phyloP scores from a whole-genome alignment of 2,888 invertebrate genomes.

The Lucinisca nassula region DNA sequence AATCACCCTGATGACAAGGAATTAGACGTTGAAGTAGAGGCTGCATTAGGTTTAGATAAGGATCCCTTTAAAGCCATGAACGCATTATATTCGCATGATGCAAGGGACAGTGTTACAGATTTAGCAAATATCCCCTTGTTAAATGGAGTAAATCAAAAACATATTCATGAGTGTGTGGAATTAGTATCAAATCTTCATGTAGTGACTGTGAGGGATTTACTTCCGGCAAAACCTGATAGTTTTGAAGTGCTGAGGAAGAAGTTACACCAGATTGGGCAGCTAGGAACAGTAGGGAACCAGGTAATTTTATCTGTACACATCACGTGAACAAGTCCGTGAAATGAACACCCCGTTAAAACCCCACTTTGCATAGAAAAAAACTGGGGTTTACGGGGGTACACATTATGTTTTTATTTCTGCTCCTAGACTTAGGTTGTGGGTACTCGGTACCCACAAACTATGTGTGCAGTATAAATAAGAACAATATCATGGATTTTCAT shows the following conservation, averaged over 20 bases:
- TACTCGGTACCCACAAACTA: no score
- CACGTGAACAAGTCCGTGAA: no score
- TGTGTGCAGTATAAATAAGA: no score
- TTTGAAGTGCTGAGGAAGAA: constrained; percentile 76
- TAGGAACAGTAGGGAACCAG: constrained; percentile 80
- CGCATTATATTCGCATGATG: constrained; percentile 31
- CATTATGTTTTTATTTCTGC: no score
- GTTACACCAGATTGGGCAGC: constrained; percentile 77
- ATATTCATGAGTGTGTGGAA: constrained; percentile 77
- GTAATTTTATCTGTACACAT: no score
- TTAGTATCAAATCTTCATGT: constrained; percentile 75
- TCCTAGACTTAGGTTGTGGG: no score
- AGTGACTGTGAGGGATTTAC: constrained; percentile 77
- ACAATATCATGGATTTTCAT: no score
- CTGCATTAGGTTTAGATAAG: constrained; percentile 72
- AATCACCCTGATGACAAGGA: constrained; percentile 48
- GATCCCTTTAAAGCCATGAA: constrained; percentile 67
- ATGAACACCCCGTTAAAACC: no score
- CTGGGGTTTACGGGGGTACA: no score
- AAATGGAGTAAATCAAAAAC: constrained; percentile 77
- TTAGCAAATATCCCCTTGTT: constrained; percentile 70
- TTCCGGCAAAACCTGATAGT: constrained; percentile 76
- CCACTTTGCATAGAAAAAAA: no score
- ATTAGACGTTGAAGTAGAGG: constrained; percentile 65
- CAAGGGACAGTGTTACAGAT: constrained; percentile 47